These are phyloP conservation scores for Tetragonula carbonaria DNA, from an alignment of 2,888 invertebrate species.

Conservation along the genomic window DNA sequence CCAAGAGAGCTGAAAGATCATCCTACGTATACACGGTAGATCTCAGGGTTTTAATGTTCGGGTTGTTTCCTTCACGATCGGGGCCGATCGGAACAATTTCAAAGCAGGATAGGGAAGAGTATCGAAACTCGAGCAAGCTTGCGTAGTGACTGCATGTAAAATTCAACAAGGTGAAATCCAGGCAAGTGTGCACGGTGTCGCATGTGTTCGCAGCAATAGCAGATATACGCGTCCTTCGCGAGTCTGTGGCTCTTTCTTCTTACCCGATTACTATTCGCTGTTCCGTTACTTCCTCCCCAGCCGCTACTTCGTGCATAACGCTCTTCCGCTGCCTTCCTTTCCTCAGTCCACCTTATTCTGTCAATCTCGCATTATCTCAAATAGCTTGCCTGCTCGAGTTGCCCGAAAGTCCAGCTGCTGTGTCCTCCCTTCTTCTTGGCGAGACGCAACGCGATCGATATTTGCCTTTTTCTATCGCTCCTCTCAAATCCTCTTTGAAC, in stretches of 20 bases:
- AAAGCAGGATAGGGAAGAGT: constrained; percentile 6
- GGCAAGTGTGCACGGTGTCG: constrained; percentile 68
- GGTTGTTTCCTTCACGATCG: not conserved
- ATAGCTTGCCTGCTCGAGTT: constrained; percentile 76
- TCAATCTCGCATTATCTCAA: constrained; percentile 78
- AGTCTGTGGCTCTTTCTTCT: constrained; percentile 37
- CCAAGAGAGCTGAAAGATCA: not conserved
- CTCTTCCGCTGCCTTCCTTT: constrained; percentile 64
- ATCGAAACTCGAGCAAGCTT: constrained; percentile 40
- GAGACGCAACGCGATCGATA: constrained; percentile 62
- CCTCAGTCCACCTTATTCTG: constrained; percentile 72
- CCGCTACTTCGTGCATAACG: constrained; percentile 57
- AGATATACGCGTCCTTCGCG: constrained; percentile 44
- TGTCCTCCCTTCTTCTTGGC: constrained; percentile 54
- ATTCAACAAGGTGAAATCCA: constrained; percentile 75
- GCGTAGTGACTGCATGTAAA: constrained; percentile 69
- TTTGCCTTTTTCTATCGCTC: constrained; percentile 52
- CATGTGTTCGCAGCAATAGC: constrained; percentile 66
- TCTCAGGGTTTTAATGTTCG: not conserved
- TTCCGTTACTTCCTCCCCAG: constrained; percentile 69
- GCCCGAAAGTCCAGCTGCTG: constrained; percentile 71
- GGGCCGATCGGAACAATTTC: constrained; percentile 35
- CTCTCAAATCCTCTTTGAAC: constrained; percentile 56
- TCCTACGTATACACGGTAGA: not conserved
- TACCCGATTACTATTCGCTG: constrained; percentile 70